phyloP scores from a whole-genome alignment of 2,113 vertebrate genomes.

The Hippopotamus amphibius region DNA sequence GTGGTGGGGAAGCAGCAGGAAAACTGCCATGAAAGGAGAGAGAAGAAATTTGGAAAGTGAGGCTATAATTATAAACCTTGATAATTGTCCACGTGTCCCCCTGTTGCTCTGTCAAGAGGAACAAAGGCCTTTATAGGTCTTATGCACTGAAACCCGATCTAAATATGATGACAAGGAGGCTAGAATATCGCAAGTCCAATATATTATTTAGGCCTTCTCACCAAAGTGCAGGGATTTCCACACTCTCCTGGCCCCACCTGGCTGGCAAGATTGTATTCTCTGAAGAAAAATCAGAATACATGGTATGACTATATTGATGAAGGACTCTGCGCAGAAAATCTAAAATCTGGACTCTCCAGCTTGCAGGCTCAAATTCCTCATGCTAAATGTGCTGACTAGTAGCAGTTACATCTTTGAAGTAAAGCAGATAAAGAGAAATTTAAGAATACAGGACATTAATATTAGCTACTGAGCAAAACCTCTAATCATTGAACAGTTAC shows the following conservation, averaged over 20 bases:
- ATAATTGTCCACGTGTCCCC: accelerated
- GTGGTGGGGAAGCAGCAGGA: background rate
- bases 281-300: background rate
- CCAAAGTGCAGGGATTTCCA: background rate
- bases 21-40: background rate
- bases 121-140: background rate
- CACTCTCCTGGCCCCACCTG: background rate
- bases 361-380: background rate
- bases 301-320: background rate
- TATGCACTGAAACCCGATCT: background rate
- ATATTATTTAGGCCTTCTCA: background rate
- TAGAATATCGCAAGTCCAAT: background rate
- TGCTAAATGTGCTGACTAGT: background rate
- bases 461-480: background rate
- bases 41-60: background rate
- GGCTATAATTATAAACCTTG: background rate
- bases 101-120: background rate
- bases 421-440: constrained; percentile 23
- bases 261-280: background rate
- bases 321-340: background rate
- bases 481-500: background rate
- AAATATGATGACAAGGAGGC: background rate
- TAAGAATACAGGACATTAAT: background rate
- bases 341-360: background rate
- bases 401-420: background rate